Evolutionary conservation across 1,140 invertebrate genomes (phyloP).

Genomic region (Bombus cullumanus): DNA sequence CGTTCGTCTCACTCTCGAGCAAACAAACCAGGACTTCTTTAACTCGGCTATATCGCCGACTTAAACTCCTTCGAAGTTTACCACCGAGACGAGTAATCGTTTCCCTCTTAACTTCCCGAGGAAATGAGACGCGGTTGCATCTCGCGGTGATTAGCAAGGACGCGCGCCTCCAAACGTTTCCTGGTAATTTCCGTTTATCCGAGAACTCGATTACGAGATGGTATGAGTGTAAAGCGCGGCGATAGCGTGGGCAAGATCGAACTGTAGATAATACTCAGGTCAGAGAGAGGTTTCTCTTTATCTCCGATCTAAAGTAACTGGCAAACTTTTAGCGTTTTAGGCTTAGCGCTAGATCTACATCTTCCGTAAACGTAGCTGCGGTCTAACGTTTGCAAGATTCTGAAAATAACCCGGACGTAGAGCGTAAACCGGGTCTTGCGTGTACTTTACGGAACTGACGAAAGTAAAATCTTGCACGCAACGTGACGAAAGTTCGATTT

Average conservation of each 20-base stretch:
- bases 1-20: neutral
- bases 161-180: neutral
- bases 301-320: neutral
- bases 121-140: conserved; percentile 2
- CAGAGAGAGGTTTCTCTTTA: neutral
- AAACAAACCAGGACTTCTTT: conserved; percentile 39
- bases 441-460: neutral
- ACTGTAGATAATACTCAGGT: neutral
- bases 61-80: conserved; percentile 9
- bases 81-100: conserved; percentile 19
- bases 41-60: conserved; percentile 8
- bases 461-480: neutral
- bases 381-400: neutral
- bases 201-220: neutral
- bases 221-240: neutral
- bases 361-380: neutral
- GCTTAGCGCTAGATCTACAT: neutral
- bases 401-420: neutral
- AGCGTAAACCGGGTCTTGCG: neutral
- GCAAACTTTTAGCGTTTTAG: conserved; percentile 5
- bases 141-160: conserved; percentile 10
- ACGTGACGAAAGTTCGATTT: neutral
- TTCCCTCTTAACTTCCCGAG: neutral
- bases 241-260: neutral
- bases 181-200: neutral